Evolutionary conservation across 2,113 vertebrate genomes (phyloP).

Genomic region (Bucco capensis): DNA sequence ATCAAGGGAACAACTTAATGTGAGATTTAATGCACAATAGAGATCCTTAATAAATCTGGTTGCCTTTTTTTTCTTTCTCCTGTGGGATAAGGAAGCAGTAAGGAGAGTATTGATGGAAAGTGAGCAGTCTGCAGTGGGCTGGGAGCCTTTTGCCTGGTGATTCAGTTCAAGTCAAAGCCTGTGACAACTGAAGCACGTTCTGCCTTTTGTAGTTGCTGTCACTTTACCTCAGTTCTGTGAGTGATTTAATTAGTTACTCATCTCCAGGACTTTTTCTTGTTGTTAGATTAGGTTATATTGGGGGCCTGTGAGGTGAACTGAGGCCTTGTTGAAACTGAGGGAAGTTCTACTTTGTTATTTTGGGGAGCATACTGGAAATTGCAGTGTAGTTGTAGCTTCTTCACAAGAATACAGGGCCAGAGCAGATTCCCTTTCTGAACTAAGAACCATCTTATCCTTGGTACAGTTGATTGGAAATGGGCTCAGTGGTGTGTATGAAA

Average conservation of each 20-base stretch:
- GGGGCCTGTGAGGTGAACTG: neutral
- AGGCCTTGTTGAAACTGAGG: neutral
- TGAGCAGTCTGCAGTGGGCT: neutral
- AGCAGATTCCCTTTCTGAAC: neutral
- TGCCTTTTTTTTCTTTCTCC: neutral
- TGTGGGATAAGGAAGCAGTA: neutral
- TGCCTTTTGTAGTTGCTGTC: neutral
- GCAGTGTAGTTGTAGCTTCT: neutral
- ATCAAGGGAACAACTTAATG: neutral
- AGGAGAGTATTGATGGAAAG: neutral
- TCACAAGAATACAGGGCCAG: neutral
- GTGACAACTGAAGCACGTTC: neutral
- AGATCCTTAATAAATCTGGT: neutral
- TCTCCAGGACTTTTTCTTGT: neutral
- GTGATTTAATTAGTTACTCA: slow-evolving; percentile 23
- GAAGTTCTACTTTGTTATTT: neutral
- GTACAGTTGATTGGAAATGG: neutral
- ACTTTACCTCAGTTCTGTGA: neutral
- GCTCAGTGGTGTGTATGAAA: rapidly evolving
- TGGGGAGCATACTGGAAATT: neutral
- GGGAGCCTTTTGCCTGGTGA: neutral
- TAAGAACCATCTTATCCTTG: rapidly evolving
- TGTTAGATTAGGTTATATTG: neutral
- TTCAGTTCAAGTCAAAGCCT: neutral
- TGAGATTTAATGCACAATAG: neutral